Evolutionary conservation across 2,113 vertebrate genomes (phyloP).

Genomic region (Todiramphus chloris): DNA sequence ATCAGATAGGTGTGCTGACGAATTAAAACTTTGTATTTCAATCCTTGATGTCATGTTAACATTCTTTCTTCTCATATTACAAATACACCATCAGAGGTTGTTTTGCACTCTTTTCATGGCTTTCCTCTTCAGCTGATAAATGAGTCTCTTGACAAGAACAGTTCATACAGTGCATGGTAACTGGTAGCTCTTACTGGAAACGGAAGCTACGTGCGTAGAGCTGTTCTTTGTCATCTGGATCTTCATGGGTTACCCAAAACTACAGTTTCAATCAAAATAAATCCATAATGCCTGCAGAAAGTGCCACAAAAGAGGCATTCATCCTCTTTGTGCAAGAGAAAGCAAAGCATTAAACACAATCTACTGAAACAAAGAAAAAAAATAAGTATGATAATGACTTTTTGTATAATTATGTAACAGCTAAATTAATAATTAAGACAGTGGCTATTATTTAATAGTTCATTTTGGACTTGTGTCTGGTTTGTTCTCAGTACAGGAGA

Average conservation of each 20-base stretch:
- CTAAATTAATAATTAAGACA: neutral
- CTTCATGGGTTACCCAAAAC: neutral
- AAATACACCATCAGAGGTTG: neutral
- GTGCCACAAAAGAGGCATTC: neutral
- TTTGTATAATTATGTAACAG: neutral
- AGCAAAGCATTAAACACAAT: neutral
- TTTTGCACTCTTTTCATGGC: neutral
- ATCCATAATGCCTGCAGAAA: neutral
- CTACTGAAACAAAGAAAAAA: neutral
- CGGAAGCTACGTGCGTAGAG: neutral
- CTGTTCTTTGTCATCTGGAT: neutral
- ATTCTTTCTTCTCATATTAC: slow-evolving; percentile 4
- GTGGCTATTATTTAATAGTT: neutral
- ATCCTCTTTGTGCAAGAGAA: neutral
- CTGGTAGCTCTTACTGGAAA: neutral
- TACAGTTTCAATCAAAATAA: neutral
- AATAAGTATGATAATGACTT: neutral
- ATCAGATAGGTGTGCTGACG: neutral
- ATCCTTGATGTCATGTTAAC: neutral
- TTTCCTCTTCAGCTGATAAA: slow-evolving; percentile 30
- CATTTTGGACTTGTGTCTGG: neutral
- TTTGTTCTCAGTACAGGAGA: neutral
- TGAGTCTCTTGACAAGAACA: neutral
- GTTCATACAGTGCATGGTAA: neutral
- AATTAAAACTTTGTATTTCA: neutral